Conservation (phyloP, 2,888 invertebrate species). For the Eupithecia tripunctaria region DNA sequence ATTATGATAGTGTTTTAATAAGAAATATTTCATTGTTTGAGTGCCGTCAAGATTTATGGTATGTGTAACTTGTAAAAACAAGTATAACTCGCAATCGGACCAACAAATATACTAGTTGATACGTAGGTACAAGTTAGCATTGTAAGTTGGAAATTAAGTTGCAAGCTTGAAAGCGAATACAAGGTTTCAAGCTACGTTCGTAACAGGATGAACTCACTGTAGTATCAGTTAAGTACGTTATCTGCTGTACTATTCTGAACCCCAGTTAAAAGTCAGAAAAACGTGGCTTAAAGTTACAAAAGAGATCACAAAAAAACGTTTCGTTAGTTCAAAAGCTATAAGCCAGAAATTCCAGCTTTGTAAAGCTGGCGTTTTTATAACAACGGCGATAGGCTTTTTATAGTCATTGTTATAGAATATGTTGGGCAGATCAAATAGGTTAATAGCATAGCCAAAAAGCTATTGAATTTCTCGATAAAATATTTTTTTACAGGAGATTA, state of each 20-base stretch:
- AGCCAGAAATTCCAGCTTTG: constrained; percentile 3
- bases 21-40: no score
- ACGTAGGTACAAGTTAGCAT: not conserved
- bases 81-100: not conserved
- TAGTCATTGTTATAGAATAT: not conserved
- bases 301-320: not conserved
- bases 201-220: not conserved
- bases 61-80: not conserved
- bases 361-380: not conserved
- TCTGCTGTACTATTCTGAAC: not conserved
- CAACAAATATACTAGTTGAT: not conserved
- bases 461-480: no score
- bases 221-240: not conserved
- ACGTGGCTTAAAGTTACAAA: not conserved
- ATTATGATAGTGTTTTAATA: no score
- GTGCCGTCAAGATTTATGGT: not conserved
- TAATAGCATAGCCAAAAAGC: no score
- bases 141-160: not conserved
- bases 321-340: not conserved
- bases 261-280: not conserved
- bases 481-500: no score
- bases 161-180: not conserved
- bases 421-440: no score
- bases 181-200: not conserved
- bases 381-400: constrained; percentile 1